Conservation (phyloP, 1,140 invertebrate species). For the Drosophila subpulchrella region DNA sequence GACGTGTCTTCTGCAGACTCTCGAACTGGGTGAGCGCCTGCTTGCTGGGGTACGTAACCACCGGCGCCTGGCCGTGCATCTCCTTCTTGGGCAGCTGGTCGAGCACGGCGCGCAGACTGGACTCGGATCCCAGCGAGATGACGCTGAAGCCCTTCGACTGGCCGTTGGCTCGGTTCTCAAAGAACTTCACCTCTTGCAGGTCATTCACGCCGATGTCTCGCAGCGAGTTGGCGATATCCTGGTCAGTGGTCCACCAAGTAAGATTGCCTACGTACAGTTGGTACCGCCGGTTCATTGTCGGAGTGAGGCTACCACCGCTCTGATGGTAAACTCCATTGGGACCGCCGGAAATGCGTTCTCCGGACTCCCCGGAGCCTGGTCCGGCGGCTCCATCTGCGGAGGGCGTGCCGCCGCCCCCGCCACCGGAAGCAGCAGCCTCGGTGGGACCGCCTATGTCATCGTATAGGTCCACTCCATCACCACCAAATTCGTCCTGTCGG, state of each 20-base stretch:
- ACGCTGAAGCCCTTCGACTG: constrained; percentile 99
- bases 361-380: constrained; percentile 57
- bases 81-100: constrained; percentile 97
- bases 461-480: constrained; percentile 96
- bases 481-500: constrained; percentile 91
- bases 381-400: constrained; percentile 63
- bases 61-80: constrained; percentile 96
- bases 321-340: constrained; percentile 89
- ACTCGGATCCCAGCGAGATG: constrained; percentile 95
- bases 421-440: constrained; percentile 85
- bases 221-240: constrained; percentile 96
- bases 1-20: constrained; percentile 95
- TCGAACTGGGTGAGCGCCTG: constrained; percentile 93
- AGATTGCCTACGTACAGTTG: constrained; percentile 98
- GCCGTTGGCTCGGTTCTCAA: constrained; percentile 99
- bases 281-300: constrained; percentile 91
- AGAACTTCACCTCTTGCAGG: constrained; percentile 99
- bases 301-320: constrained; percentile 89
- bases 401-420: constrained; percentile 85
- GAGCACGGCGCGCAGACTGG: constrained; percentile 94
- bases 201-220: constrained; percentile 95
- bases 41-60: constrained; percentile 98
- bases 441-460: constrained; percentile 95
- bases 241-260: constrained; percentile 98
- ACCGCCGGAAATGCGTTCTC: constrained; percentile 45